Evolutionary conservation across 2,113 vertebrate species (phyloP).

Genomic region (Oryzias celebensis): DNA sequence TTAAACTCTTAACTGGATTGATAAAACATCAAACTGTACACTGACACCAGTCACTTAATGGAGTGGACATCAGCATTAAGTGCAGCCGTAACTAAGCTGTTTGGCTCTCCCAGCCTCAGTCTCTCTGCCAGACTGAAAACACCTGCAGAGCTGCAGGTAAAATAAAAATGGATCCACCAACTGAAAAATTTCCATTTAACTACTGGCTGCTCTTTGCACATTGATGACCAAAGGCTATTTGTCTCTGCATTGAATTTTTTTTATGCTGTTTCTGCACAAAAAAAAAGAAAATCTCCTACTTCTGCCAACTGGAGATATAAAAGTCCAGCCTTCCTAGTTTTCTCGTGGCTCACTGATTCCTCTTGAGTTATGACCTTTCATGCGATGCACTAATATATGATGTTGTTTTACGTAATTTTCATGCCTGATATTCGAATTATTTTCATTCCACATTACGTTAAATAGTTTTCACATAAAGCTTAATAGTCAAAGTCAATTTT

Average conservation of each 20-base stretch:
- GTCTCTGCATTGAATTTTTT: constrained; percentile 11
- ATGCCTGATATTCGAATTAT: too few relatives aligned
- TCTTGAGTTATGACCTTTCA: too few relatives aligned
- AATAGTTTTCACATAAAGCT: too few relatives aligned
- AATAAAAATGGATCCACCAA: constrained; percentile 29
- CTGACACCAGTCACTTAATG: constrained; percentile 48
- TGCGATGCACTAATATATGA: too few relatives aligned
- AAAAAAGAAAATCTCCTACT: constrained; percentile 2
- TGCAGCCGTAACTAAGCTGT: constrained; percentile 24
- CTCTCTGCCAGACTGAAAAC: constrained; percentile 16
- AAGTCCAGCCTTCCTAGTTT: neutral
- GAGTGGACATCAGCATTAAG: constrained; percentile 38
- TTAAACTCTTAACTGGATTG: constrained; percentile 51
- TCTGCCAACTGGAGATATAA: neutral
- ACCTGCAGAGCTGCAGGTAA: constrained; percentile 24
- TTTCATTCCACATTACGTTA: too few relatives aligned
- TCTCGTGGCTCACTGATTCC: neutral
- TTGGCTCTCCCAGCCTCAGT: constrained; percentile 13
- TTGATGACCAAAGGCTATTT: constrained; percentile 30
- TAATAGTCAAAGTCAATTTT: too few relatives aligned
- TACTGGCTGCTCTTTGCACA: constrained; percentile 29
- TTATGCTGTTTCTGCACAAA: constrained; percentile 14
- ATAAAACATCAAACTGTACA: constrained; percentile 36
- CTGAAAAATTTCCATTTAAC: constrained; percentile 33
- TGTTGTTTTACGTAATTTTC: too few relatives aligned